phyloP scores from a whole-genome alignment of 2,113 vertebrate genomes.

The Mesocricetus auratus region DNA sequence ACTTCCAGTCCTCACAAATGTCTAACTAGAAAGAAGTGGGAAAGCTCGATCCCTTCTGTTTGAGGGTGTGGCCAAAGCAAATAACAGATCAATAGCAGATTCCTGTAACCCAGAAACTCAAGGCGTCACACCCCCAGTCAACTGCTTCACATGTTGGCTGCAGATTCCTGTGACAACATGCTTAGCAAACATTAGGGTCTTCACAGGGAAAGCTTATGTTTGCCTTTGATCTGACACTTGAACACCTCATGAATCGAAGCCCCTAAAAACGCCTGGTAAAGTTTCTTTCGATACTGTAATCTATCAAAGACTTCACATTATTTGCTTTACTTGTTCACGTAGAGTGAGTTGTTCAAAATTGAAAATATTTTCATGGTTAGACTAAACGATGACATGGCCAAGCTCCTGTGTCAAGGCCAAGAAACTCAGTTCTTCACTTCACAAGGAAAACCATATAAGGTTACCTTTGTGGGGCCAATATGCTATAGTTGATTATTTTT shows the following conservation, averaged over 20 bases:
- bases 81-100: conserved; percentile 35
- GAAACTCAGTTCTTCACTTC: conserved; percentile 52
- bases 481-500: conserved; percentile 75
- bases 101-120: conserved; percentile 41
- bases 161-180: background rate
- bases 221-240: conserved; percentile 52
- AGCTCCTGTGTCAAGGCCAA: conserved; percentile 54
- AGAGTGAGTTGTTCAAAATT: conserved; percentile 29
- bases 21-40: background rate
- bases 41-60: background rate
- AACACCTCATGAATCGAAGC: conserved; percentile 10
- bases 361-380: conserved; percentile 59
- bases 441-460: conserved; percentile 74
- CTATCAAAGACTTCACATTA: conserved; percentile 60
- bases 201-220: background rate
- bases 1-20: conserved; percentile 29
- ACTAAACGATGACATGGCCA: conserved; percentile 3
- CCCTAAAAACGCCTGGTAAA: conserved; percentile 29
- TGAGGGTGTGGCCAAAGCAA: background rate
- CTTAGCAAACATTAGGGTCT: background rate
- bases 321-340: conserved; percentile 38
- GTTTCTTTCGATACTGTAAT: conserved; percentile 18
- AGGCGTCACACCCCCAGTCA: background rate
- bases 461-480: conserved; percentile 60
- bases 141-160: background rate